Evolutionary conservation across 1,140 invertebrate species (phyloP), one percentile per base, ranked within the genome.

Genomic region (Ylistrum balloti): DNA sequence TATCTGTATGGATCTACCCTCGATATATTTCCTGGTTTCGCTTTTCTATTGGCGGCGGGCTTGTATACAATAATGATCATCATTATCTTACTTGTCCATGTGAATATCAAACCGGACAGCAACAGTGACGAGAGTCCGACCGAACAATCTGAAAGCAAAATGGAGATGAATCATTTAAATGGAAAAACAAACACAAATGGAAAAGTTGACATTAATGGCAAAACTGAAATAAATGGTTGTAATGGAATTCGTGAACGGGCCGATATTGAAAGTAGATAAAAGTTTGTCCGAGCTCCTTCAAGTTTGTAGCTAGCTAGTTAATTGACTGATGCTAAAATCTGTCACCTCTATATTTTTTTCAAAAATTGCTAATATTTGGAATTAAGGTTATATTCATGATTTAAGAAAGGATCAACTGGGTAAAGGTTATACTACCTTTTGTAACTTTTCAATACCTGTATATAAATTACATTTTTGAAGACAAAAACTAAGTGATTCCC

Each of bases 21-120:
- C 0, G 88, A 93, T 32, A 91, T 93, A 48, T 94, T 92, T 33
- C 85, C 92, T 5, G 94, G 94, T 34, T 91, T 94, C 34, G 45
- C 92, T n/a, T 94, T 94, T 35, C 86, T 92, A n/a, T 74, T 94
- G 9, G 94, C 94, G 33, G 91, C 93, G 20, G 89, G 86, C 35
- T 86, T 92, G 13, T 92, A 92, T n/a, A 87, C 88, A 34, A 17
- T 90, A 10, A 92, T 92, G 92, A 90, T 91, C 13, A 20, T 90
- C 10, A 88, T 92, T 32, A 88, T 89, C 20, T n/a, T 92, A 11
- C 22, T 90, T 20, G 89, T 92, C 22, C 89, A 92, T 38, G 33
- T 92, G 22, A 74, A 88, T 28, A 86, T 90, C 41, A 90, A 88
- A 38, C 74, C 86, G 13, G 89, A 87, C 15, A 86, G 45, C 28